These are phyloP conservation scores for Zygothrica quintamaculata DNA, from an alignment of 2,888 invertebrate genomes.

Conservation along the genomic window DNA sequence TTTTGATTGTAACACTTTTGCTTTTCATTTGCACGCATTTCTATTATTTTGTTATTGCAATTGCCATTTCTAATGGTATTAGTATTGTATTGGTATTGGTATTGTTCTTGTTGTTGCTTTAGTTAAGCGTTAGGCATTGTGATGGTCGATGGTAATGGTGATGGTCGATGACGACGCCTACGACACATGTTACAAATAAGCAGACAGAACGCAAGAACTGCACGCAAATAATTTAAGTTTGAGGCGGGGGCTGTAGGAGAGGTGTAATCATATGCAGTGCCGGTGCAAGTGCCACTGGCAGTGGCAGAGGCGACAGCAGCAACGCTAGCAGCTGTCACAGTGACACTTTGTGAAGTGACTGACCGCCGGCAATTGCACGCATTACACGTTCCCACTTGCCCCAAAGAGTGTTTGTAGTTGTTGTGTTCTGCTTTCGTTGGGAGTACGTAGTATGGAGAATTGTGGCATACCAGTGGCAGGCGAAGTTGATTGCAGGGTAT, in stretches of 20 bases:
- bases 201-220: slow-evolving; percentile 72
- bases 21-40: slow-evolving; percentile 65
- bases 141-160: slow-evolving; percentile 47
- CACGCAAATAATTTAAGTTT: slow-evolving; percentile 71
- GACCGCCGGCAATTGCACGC: slow-evolving; percentile 57
- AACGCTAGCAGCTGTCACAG: slow-evolving; percentile 58
- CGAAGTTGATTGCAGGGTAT: slow-evolving; percentile 36
- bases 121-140: slow-evolving; percentile 20
- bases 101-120: slow-evolving; percentile 37
- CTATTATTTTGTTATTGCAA: slow-evolving; percentile 31
- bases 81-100: slow-evolving; percentile 32
- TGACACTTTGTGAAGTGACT: slow-evolving; percentile 66
- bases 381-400: slow-evolving; percentile 64
- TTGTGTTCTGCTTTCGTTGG: background rate
- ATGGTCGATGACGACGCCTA: slow-evolving; percentile 59
- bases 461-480: slow-evolving; percentile 34
- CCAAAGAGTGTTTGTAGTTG: slow-evolving; percentile 12
- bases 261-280: background rate
- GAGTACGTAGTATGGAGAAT: slow-evolving; percentile 20
- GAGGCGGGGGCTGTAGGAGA: slow-evolving; percentile 43
- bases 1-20: slow-evolving; percentile 64
- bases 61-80: slow-evolving; percentile 39
- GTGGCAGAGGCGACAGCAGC: slow-evolving; percentile 27
- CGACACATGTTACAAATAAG: slow-evolving; percentile 80
- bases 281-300: slow-evolving; percentile 20